Evolutionary conservation across 1,140 invertebrate genomes (phyloP).

Genomic region (Steinernema feltiae): DNA sequence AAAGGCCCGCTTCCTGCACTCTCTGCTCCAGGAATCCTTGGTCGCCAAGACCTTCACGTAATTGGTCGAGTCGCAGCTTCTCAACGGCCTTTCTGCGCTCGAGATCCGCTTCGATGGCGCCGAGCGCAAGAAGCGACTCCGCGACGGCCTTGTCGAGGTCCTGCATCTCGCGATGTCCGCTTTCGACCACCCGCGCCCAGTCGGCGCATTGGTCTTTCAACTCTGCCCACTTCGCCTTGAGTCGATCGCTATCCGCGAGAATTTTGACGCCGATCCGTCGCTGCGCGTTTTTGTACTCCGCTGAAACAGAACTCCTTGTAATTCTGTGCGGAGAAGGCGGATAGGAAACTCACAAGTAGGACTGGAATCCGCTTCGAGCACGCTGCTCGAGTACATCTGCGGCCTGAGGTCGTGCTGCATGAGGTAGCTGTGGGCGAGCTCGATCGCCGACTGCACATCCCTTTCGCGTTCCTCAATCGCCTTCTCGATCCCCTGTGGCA

Average conservation of each 20-base stretch:
- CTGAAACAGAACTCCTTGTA: neutral
- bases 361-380: conserved; percentile 33
- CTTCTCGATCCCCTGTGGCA: conserved; percentile 36
- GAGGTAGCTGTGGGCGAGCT: conserved; percentile 46
- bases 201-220: conserved; percentile 41
- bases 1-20: conserved; percentile 43
- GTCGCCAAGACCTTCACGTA: conserved; percentile 14
- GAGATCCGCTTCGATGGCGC: conserved; percentile 47
- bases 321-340: neutral
- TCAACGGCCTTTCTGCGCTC: conserved; percentile 47
- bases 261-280: conserved; percentile 52
- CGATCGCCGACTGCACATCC: conserved; percentile 42
- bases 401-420: conserved; percentile 57
- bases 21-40: conserved; percentile 23
- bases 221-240: conserved; percentile 43
- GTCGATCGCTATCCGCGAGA: conserved; percentile 45
- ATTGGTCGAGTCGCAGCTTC: conserved; percentile 48
- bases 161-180: conserved; percentile 48
- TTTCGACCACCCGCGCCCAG: conserved; percentile 40
- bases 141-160: conserved; percentile 52
- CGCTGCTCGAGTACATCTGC: conserved; percentile 38
- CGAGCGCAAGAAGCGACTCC: conserved; percentile 45
- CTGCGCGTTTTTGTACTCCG: conserved; percentile 42
- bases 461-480: conserved; percentile 46
- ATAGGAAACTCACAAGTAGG: neutral